These are phyloP conservation scores for Drosophila trapezifrons DNA, from an alignment of 1,140 invertebrate genomes.

Conservation along the genomic window DNA sequence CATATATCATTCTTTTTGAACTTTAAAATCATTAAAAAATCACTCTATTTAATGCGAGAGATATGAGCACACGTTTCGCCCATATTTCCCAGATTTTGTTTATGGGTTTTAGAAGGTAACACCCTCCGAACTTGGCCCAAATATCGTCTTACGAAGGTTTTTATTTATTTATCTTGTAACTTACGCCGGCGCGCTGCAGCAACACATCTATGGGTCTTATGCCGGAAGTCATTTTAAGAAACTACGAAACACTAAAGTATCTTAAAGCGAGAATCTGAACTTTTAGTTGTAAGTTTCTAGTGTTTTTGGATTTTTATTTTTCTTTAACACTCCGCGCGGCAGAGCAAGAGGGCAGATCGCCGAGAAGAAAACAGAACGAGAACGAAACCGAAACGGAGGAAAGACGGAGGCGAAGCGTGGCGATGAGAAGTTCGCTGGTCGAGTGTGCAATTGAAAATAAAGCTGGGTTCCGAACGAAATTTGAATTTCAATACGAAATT, in stretches of 20 bases:
- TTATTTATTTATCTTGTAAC: constrained; percentile 35
- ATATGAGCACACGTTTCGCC: background rate
- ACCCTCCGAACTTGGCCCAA: constrained; percentile 52
- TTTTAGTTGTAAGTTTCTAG: constrained; percentile 7
- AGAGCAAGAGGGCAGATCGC: constrained; percentile 11
- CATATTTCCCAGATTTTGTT: background rate
- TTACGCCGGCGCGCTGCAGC: constrained; percentile 78
- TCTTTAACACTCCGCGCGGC: constrained; percentile 24
- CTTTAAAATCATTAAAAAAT: constrained; percentile 1
- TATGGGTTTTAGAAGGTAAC: constrained; percentile 1
- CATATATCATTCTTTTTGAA: background rate
- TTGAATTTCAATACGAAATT: constrained; percentile 79
- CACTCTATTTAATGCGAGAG: background rate
- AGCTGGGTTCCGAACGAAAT: constrained; percentile 70
- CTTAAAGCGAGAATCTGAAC: constrained; percentile 19
- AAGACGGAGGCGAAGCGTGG: background rate
- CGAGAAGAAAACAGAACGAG: constrained; percentile 31
- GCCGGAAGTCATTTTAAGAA: constrained; percentile 64
- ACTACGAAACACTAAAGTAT: constrained; percentile 26
- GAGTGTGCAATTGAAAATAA: constrained; percentile 80
- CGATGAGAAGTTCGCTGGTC: constrained; percentile 59
- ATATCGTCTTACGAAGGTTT: constrained; percentile 44
- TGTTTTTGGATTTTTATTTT: constrained; percentile 27
- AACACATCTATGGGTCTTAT: constrained; percentile 79
- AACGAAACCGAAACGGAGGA: constrained; percentile 10